Percentiles rank a stretch among this genome's conserved stretches.
phyloP scores from a whole-genome alignment of 2,113 vertebrate genomes.

The Pelusios castaneus region DNA sequence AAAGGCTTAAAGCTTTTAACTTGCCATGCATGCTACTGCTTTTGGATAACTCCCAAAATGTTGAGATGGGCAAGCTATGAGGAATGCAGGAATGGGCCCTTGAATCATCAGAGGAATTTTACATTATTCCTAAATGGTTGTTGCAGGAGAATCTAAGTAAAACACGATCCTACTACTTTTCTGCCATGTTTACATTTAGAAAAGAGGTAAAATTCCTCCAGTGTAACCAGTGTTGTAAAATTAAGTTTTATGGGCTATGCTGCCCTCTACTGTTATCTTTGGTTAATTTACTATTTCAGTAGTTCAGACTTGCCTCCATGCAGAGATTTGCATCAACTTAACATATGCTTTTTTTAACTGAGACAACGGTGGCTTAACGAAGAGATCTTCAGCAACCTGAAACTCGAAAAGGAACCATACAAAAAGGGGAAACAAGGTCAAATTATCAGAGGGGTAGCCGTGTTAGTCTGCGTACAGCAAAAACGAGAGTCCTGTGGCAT shows the following conservation, averaged over 20 bases:
- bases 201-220: not conserved
- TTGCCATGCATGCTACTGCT: not conserved
- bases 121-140: not conserved
- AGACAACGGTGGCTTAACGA: not conserved
- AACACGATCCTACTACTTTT: not conserved
- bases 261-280: constrained; percentile 67
- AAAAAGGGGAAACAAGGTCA: not conserved
- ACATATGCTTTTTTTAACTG: not conserved
- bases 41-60: not conserved
- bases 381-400: not conserved
- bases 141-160: not conserved
- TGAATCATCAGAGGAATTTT: not conserved
- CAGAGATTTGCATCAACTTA: not conserved
- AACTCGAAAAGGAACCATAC: not conserved
- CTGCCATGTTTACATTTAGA: not conserved
- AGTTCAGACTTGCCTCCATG: not conserved
- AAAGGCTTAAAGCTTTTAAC: not conserved
- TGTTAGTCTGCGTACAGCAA: too few relatives aligned
- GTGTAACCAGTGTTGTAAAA: too few relatives aligned
- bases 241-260: not conserved
- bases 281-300: accelerated
- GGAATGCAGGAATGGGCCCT: not conserved
- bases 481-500: too few relatives aligned
- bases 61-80: not conserved
- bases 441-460: too few relatives aligned